Evolutionary conservation across 2,797 vertebrate genomes (phyloP).

Genomic region (Loriculus beryllinus): DNA sequence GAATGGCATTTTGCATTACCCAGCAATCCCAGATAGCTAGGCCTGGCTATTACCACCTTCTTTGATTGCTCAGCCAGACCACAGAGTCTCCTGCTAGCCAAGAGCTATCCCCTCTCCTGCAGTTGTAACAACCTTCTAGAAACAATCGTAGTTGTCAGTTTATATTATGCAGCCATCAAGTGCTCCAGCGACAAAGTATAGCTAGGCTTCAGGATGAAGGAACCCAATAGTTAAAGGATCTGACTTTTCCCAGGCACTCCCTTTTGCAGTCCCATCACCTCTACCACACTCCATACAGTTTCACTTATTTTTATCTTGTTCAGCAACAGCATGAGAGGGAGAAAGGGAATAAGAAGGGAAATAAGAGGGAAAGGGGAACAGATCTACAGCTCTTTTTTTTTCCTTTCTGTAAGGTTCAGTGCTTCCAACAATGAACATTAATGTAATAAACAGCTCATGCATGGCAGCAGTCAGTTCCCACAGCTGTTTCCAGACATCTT

Average conservation of each 20-base stretch:
- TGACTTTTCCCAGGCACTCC: not conserved
- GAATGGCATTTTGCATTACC: not conserved
- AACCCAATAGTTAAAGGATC: not conserved
- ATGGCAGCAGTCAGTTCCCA: not conserved
- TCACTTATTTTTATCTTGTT: not conserved
- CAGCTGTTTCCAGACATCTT: not conserved
- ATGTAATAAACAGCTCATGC: not conserved
- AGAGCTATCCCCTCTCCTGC: not conserved
- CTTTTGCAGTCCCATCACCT: not conserved
- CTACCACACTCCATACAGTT: not conserved
- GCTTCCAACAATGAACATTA: not conserved
- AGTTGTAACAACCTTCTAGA: not conserved
- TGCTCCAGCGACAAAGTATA: not conserved
- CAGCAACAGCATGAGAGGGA: not conserved
- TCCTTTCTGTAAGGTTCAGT: not conserved
- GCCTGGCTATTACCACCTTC: not conserved
- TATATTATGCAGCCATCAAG: accelerated
- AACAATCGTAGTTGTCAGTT: not conserved
- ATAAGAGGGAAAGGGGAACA: not conserved
- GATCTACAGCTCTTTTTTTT: not conserved
- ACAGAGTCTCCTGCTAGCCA: not conserved
- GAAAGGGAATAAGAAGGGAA: not conserved
- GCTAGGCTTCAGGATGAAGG: not conserved
- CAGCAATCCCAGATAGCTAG: not conserved
- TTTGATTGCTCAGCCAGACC: slow-evolving; percentile 9